Conservation (phyloP, 2,888 invertebrate genomes). For the Trachelus stipa region DNA sequence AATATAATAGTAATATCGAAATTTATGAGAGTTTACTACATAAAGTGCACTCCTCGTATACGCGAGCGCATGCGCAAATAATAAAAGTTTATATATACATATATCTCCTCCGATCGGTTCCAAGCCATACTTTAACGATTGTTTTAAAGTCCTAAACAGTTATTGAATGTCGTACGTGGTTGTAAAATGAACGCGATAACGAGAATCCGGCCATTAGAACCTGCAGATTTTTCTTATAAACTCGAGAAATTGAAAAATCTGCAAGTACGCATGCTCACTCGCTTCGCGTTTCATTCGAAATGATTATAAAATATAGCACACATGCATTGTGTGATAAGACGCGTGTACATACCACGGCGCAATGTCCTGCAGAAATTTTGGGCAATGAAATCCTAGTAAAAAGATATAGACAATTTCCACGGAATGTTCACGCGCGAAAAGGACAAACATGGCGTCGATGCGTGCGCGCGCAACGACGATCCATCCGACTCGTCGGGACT, state of each 20-base stretch:
- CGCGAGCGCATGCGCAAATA: constrained; percentile 16
- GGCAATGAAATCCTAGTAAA: background rate
- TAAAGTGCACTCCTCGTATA: background rate
- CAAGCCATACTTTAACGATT: background rate
- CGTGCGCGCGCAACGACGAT: background rate
- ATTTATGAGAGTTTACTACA: constrained; percentile 48
- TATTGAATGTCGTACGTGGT: background rate
- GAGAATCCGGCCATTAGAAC: background rate
- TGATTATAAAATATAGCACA: background rate
- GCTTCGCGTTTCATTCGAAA: background rate
- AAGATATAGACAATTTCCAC: background rate
- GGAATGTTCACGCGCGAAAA: background rate
- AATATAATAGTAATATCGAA: constrained; percentile 58
- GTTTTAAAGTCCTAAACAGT: background rate
- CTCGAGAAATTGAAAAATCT: background rate
- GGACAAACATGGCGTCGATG: background rate
- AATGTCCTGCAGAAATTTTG: background rate
- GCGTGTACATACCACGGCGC: background rate
- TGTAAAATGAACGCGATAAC: background rate
- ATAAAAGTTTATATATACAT: constrained; percentile 35
- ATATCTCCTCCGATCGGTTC: constrained; percentile 6
- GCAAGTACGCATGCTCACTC: background rate
- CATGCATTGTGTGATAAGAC: background rate
- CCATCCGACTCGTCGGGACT: constrained; percentile 34
- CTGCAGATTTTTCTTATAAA: background rate